These are phyloP conservation scores for Lota lota DNA, from an alignment of 2,113 vertebrate genomes.

Conservation along the genomic window DNA sequence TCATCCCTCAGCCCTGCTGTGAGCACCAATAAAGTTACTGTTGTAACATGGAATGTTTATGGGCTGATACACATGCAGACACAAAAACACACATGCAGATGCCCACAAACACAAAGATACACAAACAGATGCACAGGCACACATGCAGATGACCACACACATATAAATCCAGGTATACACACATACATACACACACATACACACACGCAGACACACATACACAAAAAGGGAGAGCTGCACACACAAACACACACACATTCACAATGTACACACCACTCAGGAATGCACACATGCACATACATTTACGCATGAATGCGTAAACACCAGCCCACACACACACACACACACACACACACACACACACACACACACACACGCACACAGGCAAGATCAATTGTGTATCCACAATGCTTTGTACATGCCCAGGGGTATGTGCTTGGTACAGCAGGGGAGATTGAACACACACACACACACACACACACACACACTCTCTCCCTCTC, in stretches of 20 bases:
- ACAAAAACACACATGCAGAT: conserved; percentile 44
- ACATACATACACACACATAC: conserved; percentile 19
- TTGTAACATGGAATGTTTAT: conserved; percentile 13
- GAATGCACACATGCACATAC: conserved; percentile 14
- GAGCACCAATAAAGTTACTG: conserved; percentile 39
- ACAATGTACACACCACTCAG: background rate
- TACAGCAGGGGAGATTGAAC: no score
- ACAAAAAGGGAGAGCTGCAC: conserved; percentile 3
- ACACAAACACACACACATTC: no score
- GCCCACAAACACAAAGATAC: conserved; percentile 17
- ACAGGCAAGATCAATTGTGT: no score
- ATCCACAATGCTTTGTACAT: no score
- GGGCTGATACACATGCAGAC: conserved; percentile 21
- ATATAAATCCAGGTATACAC: conserved; percentile 2
- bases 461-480: background rate
- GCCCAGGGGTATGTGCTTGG: no score
- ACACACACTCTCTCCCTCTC: conserved; percentile 27
- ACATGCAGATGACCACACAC: no score
- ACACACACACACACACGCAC: conserved; percentile 2
- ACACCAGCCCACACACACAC: conserved; percentile 17
- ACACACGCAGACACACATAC: conserved; percentile 12
- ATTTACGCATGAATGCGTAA: conserved; percentile 9
- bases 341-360: conserved; percentile 48
- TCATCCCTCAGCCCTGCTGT: conserved; percentile 12
- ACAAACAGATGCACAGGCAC: background rate